Evolutionary conservation across 2,113 vertebrate species (phyloP), one percentile per base, ranked within the genome.

Genomic region (Daubentonia madagascariensis): DNA sequence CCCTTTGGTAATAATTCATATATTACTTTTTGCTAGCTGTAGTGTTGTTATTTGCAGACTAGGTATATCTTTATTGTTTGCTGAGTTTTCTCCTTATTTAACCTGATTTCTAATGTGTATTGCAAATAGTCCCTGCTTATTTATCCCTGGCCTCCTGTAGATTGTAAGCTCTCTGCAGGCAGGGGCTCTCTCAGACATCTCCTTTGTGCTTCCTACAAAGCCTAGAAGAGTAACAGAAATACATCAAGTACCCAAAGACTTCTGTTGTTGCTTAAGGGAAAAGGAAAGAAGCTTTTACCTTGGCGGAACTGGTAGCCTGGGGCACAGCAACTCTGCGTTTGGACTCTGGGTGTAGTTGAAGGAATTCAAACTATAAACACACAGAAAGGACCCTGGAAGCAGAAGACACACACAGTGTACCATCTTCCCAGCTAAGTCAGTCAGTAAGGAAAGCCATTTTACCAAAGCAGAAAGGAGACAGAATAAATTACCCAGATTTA

Each of bases 371-470:
- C 78, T 98, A 86, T 99, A 99, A 94, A 99, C 0, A 3, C 99
- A 99, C 85, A 99, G 98, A 90, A 98, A 98, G 94, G 99, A 99
- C 78, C 98, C 99, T 99, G 94, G 85, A 87, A 97, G 54, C 67
- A 86, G 1, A 94, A 97, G 37, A 87, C 23, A 91, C 20, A 72
- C 4, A 68, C 43, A 68, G 8, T 63, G 12, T 52, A 67, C 18
- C 59, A 75, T 59, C 3, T 43, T 85, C 68, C 57, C 50, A 54
- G 75, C n/a, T n/a, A n/a, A n/a, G 16, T 9, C 32, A 86, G 7
- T 12, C 59, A 43, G 59, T 30, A 52, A 67, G n/a, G 30, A 91
- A 93, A 28, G 8, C 14, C 57, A 28, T 73, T 81, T 45, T 28
- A 81, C 81, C 43, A 76, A 97, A 28, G 20, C 1, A 8, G 20